Conservation (phyloP, 1,140 invertebrate species). For the Neodiprion fabricii region DNA sequence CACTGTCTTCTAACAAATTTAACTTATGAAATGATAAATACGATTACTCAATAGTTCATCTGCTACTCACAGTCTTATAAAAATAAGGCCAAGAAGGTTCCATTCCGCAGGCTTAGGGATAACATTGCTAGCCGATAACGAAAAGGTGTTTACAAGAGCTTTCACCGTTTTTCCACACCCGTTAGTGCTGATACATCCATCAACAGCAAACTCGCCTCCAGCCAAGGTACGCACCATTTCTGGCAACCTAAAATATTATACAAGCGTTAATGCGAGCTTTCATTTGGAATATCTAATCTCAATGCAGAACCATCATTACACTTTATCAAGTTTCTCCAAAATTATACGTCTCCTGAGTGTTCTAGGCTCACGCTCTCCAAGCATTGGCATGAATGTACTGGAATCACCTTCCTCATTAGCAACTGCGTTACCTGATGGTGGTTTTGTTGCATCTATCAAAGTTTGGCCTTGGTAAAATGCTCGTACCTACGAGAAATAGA, state of each 20-base stretch:
- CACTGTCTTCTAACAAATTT: conserved; percentile 23
- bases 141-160: conserved; percentile 55
- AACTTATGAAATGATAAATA: conserved; percentile 17
- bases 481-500: conserved; percentile 39
- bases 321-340: conserved; percentile 55
- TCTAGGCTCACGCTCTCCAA: conserved; percentile 52
- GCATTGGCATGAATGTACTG: conserved; percentile 49
- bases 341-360: conserved; percentile 56
- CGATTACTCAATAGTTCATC: conserved; percentile 20
- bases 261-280: conserved; percentile 6
- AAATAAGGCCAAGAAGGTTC: conserved; percentile 56
- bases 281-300: no score
- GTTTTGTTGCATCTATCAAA: conserved; percentile 30
- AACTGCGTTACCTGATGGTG: conserved; percentile 1
- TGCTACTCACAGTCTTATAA: conserved; percentile 58
- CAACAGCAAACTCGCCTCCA: conserved; percentile 24
- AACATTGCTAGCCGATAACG: conserved; percentile 57
- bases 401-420: conserved; percentile 27
- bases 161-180: conserved; percentile 40
- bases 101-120: conserved; percentile 58
- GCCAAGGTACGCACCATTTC: conserved; percentile 52
- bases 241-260: conserved; percentile 46
- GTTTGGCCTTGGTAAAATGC: conserved; percentile 54
- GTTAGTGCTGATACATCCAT: conserved; percentile 37
- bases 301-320: conserved; percentile 37